phyloP scores from a whole-genome alignment of 2,113 vertebrate species.

The Azemiops feae region DNA sequence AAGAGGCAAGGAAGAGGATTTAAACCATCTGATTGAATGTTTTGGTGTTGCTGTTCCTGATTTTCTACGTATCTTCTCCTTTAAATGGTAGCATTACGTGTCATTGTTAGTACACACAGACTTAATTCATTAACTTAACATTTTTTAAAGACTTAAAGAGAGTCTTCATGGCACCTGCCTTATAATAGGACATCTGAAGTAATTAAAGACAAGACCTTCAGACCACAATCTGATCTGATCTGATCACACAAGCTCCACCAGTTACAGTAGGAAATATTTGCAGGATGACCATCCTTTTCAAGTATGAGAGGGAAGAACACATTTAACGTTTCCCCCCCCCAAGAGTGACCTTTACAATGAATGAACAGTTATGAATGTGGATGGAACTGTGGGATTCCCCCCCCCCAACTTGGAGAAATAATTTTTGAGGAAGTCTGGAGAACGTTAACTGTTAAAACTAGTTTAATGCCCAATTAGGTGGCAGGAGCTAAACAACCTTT shows the following conservation, averaged over 20 bases:
- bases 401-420: not conserved
- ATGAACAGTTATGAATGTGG: not conserved
- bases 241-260: not conserved
- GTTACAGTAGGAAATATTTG: not conserved
- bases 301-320: not conserved
- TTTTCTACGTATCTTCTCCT: not conserved
- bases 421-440: not conserved
- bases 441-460: not conserved
- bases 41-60: not conserved
- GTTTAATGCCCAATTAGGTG: not conserved
- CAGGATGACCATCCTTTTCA: not conserved
- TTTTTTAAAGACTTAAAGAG: not conserved
- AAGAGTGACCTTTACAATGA: not conserved
- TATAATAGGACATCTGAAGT: not conserved
- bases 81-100: not conserved
- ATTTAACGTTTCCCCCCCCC: not conserved
- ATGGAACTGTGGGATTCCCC: not conserved
- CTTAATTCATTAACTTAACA: not conserved
- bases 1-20: not conserved
- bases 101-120: not conserved
- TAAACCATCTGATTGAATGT: not conserved
- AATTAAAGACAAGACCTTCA: not conserved
- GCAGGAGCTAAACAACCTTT: not conserved
- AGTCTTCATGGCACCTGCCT: not conserved
- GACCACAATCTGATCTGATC: not conserved